Conservation (phyloP, 2,113 vertebrate species). For the Chloroceryle aenea region DNA sequence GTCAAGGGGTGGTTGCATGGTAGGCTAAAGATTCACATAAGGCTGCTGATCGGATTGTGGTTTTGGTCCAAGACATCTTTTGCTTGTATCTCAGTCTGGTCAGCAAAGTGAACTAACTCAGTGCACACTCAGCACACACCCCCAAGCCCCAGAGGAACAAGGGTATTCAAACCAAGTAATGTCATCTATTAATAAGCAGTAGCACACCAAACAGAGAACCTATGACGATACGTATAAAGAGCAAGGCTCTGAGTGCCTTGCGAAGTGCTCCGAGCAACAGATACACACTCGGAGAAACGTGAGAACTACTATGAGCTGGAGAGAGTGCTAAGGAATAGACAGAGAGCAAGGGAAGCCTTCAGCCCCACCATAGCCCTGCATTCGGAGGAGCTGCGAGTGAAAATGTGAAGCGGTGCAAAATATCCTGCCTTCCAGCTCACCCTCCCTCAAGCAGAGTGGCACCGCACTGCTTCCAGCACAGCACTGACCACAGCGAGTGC, state of each 20-base stretch:
- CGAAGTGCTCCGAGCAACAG: background rate
- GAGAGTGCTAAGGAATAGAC: background rate
- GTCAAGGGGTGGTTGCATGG: background rate
- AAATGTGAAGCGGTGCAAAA: background rate
- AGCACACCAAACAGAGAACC: background rate
- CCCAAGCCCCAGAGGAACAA: background rate
- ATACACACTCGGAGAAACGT: background rate
- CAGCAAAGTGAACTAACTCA: background rate
- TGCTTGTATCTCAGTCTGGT: background rate
- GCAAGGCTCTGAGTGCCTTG: background rate
- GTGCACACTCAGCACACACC: background rate
- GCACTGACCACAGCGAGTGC: background rate
- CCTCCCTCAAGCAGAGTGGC: background rate
- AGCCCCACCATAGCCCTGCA: background rate
- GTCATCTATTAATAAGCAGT: background rate
- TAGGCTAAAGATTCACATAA: background rate
- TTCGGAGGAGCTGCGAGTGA: background rate
- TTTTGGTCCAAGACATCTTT: constrained; percentile 1
- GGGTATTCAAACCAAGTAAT: background rate
- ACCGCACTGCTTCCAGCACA: background rate
- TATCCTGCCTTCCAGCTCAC: background rate
- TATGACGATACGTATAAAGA: background rate
- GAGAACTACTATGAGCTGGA: fast-evolving
- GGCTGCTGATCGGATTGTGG: constrained; percentile 16
- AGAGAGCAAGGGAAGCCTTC: background rate